Conservation (phyloP, 1,140 invertebrate species). For the Leptopilina clavipes region DNA sequence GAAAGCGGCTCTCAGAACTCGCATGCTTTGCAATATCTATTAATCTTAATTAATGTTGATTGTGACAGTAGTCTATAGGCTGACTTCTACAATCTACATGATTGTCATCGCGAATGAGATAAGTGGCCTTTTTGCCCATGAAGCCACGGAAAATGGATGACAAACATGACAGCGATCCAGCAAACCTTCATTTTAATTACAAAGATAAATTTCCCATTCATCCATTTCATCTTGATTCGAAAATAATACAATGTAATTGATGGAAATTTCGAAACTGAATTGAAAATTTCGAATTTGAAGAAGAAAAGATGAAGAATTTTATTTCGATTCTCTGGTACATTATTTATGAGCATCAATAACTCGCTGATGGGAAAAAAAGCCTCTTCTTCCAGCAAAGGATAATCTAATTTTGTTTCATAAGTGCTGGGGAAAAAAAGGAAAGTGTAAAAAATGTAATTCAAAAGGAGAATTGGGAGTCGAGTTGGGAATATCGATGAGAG, state of each 20-base stretch:
- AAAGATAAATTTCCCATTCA: not conserved
- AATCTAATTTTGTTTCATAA: no score
- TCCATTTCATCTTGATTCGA: no score
- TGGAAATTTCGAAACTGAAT: no score
- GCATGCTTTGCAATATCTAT: constrained; percentile 26
- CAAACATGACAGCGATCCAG: not conserved
- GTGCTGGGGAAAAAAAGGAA: no score
- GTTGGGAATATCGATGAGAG: constrained; percentile 28
- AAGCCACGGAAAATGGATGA: constrained; percentile 19
- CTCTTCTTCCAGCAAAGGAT: no score
- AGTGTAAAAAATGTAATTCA: constrained; percentile 32
- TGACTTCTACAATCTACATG: constrained; percentile 25
- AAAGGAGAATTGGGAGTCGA: not conserved
- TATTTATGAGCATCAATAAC: no score
- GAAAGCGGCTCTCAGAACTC: constrained; percentile 6
- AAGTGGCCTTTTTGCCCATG: constrained; percentile 1
- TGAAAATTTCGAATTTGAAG: no score
- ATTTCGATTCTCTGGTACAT: no score
- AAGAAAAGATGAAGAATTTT: no score
- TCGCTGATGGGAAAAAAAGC: no score
- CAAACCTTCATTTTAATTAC: constrained; percentile 12
- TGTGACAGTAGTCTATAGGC: constrained; percentile 25
- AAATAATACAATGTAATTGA: no score
- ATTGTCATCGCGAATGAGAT: constrained; percentile 25
- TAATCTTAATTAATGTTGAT: constrained; percentile 35